Percentiles rank a stretch among this genome's conserved stretches.
phyloP scores from a whole-genome alignment of 37 sponge, comb jelly and placozoan genomes.

The Spongia lamella region DNA sequence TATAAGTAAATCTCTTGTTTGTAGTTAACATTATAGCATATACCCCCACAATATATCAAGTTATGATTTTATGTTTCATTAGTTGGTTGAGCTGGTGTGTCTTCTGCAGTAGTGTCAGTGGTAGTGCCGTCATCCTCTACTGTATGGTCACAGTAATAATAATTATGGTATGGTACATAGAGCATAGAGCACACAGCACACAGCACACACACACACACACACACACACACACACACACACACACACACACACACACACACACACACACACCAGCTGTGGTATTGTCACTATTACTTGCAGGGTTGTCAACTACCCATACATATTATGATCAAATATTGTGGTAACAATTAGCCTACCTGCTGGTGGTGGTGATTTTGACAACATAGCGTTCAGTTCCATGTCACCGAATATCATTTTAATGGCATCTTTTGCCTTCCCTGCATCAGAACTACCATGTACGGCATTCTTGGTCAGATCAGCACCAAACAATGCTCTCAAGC shows the following conservation, averaged over 20 bases:
- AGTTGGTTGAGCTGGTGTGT: no score
- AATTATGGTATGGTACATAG: background rate
- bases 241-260: constrained; percentile 10
- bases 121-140: constrained; percentile 34
- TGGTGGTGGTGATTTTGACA: no score
- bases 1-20: no score
- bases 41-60: no score
- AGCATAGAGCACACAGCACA: background rate
- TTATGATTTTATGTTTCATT: no score
- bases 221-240: constrained; percentile 22
- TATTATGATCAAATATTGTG: no score
- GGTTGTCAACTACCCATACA: background rate
- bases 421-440: constrained; percentile 59
- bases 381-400: constrained; percentile 38
- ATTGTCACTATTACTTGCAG: background rate
- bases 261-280: background rate
- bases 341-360: no score
- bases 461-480: constrained; percentile 81
- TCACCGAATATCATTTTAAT: constrained; percentile 79
- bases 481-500: constrained; percentile 84
- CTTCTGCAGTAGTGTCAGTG: no score
- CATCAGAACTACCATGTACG: constrained; percentile 80
- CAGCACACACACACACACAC: constrained; percentile 14
- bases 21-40: no score
- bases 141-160: background rate